A percentile compares a stretch with the other conserved stretches of the same genome.
Conservation (phyloP, 1,140 invertebrate species). For the Chironomus tepperi region DNA sequence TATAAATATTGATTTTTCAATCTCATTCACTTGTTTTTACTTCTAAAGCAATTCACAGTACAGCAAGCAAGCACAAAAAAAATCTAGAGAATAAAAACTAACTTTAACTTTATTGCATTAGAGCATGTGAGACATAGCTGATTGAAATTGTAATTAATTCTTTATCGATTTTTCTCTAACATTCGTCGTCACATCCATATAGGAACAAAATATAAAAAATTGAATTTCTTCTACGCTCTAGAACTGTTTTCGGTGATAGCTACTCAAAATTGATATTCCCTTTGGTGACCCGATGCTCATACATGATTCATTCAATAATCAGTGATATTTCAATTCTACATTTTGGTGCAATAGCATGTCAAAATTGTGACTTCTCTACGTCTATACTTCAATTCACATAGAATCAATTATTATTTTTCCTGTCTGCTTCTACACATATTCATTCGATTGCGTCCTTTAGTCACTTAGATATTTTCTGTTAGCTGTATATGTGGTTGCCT, state of each 20-base stretch:
- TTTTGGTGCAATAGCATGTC: constrained; percentile 3
- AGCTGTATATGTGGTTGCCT: too few species aligned
- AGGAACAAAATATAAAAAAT: background rate
- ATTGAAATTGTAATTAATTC: constrained; percentile 10
- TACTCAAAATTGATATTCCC: constrained; percentile 18
- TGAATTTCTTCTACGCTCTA: background rate
- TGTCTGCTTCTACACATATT: too few species aligned
- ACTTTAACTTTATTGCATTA: too few species aligned
- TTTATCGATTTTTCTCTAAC: background rate
- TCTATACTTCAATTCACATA: background rate
- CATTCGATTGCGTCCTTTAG: too few species aligned
- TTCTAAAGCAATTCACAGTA: too few species aligned
- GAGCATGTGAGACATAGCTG: background rate
- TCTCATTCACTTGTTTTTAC: too few species aligned
- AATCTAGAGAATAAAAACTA: too few species aligned
- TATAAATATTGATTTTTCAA: too few species aligned
- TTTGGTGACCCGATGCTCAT: background rate
- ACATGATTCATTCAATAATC: constrained; percentile 8
- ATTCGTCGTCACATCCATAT: background rate
- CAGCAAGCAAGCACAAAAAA: too few species aligned
- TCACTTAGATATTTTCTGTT: too few species aligned
- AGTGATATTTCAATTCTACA: constrained; percentile 3
- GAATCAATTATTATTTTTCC: background rate
- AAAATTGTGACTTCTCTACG: background rate
- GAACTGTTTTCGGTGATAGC: background rate